These are phyloP conservation scores for Acipenser oxyrinchus DNA, from an alignment of 2,797 vertebrate species.

Conservation along the genomic window DNA sequence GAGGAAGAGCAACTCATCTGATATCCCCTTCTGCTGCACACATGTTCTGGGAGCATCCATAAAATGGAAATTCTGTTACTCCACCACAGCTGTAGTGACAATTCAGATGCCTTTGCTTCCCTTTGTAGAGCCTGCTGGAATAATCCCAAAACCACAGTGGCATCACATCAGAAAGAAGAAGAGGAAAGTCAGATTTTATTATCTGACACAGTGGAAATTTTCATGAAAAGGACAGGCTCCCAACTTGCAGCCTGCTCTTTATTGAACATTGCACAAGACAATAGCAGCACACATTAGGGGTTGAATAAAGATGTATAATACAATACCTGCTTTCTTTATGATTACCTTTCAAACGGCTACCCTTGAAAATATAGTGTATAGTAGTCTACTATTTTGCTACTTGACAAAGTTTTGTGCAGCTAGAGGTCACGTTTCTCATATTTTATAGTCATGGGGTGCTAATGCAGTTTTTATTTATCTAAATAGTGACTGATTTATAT, in stretches of 20 bases:
- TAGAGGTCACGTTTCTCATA: too few relatives aligned
- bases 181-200: constrained; percentile 64
- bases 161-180: constrained; percentile 75
- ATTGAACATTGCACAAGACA: constrained; percentile 33
- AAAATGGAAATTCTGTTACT: constrained; percentile 68
- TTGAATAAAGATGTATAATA: constrained; percentile 10
- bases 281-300: constrained; percentile 16
- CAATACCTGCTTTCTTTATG: constrained; percentile 4
- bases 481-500: too few relatives aligned
- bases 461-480: too few relatives aligned
- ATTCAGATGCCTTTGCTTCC: constrained; percentile 80
- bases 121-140: constrained; percentile 83
- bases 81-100: constrained; percentile 79
- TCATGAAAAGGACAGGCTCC: constrained; percentile 41
- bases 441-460: too few relatives aligned
- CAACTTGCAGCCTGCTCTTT: constrained; percentile 32
- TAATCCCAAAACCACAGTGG: constrained; percentile 83
- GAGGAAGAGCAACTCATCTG: constrained; percentile 67
- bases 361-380: too few relatives aligned
- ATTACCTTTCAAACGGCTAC: too few relatives aligned
- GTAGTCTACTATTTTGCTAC: too few relatives aligned
- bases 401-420: too few relatives aligned
- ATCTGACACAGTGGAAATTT: constrained; percentile 67
- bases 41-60: constrained; percentile 71
- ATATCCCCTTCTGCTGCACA: constrained; percentile 83